These are phyloP conservation scores for Willisornis vidua DNA, from an alignment of 2,113 vertebrate species.

Conservation along the genomic window DNA sequence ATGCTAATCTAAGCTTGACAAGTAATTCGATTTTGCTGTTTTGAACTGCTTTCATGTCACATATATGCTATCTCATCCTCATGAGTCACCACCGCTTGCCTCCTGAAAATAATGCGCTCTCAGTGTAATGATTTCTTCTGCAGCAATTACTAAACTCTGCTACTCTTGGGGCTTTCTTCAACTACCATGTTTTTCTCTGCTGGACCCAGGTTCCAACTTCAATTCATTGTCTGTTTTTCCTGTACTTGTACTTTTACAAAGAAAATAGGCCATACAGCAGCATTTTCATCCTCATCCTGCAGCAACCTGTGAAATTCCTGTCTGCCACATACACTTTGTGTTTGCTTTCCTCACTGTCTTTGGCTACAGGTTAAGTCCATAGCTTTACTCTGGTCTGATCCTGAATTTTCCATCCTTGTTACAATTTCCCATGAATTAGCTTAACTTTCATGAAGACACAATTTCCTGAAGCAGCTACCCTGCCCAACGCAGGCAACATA, in stretches of 20 bases:
- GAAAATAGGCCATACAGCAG: neutral
- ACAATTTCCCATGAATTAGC: neutral
- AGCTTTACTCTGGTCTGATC: neutral
- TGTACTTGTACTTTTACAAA: neutral
- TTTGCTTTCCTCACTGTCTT: neutral
- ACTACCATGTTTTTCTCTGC: neutral
- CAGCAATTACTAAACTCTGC: neutral
- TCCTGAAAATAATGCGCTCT: neutral
- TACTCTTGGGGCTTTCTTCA: neutral
- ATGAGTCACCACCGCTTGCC: neutral
- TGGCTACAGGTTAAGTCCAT: neutral
- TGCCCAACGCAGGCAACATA: neutral
- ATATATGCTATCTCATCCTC: constrained; percentile 9
- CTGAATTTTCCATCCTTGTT: neutral
- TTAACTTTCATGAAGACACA: neutral
- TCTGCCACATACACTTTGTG: neutral
- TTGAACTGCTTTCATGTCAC: constrained; percentile 21
- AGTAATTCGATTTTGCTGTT: constrained; percentile 11
- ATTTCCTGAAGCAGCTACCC: neutral
- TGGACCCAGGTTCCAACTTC: neutral
- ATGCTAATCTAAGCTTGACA: neutral
- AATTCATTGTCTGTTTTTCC: rapidly evolving
- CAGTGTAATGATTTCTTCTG: neutral
- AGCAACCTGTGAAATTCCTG: neutral
- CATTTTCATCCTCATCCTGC: neutral